Evolutionary conservation across 2,888 invertebrate species (phyloP).

Genomic region (Eugnorisma glareosa): DNA sequence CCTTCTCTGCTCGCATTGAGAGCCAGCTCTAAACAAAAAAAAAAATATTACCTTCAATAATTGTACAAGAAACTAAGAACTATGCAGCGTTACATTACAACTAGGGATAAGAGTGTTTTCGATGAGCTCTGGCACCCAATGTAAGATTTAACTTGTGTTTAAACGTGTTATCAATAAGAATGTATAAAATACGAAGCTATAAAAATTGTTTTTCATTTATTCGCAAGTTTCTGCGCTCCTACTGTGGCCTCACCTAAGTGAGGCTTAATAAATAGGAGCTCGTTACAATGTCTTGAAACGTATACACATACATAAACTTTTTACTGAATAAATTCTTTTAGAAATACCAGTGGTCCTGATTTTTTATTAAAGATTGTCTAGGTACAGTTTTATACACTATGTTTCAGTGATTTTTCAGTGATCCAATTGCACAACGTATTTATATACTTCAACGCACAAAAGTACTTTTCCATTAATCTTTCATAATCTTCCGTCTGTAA

Average conservation of each 20-base stretch:
- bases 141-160: too few relatives aligned
- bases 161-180: not conserved
- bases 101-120: too few relatives aligned
- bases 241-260: conserved; percentile 42
- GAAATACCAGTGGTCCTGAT: conserved; percentile 16
- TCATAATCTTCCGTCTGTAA: not conserved
- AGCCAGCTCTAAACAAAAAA: not conserved
- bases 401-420: not conserved
- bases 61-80: too few relatives aligned
- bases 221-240: conserved; percentile 18
- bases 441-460: not conserved
- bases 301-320: conserved; percentile 54
- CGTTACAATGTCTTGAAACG: conserved; percentile 69
- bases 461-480: too few relatives aligned
- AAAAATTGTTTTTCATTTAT: not conserved
- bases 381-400: not conserved
- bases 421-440: not conserved
- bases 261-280: conserved; percentile 75
- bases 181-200: not conserved
- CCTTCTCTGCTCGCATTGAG: too few relatives aligned
- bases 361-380: conserved; percentile 13
- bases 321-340: conserved; percentile 44
- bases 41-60: too few relatives aligned
- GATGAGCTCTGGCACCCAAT: too few relatives aligned
- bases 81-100: too few relatives aligned